These are phyloP conservation scores for Platyura marginata DNA, from an alignment of 1,140 invertebrate genomes.

Conservation along the genomic window DNA sequence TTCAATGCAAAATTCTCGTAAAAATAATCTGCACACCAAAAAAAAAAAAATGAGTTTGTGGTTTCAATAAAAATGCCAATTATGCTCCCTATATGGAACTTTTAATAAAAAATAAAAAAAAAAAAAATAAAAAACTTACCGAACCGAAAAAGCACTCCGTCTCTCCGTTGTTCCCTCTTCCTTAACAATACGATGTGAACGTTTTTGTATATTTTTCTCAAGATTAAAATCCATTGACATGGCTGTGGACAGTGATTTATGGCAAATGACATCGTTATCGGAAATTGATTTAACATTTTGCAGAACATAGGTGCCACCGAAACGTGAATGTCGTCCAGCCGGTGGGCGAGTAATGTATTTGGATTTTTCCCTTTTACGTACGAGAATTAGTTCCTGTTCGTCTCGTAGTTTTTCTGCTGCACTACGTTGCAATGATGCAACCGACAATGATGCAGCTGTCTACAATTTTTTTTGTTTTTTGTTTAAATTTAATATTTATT, in stretches of 20 bases:
- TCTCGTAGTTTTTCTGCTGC: conserved; percentile 63
- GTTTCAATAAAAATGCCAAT: neutral
- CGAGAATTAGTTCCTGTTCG: conserved; percentile 51
- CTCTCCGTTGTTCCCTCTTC: conserved; percentile 34
- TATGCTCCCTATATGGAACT: neutral
- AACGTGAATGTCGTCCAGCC: conserved; percentile 57
- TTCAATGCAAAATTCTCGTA: conserved; percentile 89
- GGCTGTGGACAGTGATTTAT: conserved; percentile 63
- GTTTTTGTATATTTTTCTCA: conserved; percentile 40
- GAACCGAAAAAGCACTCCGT: conserved; percentile 58
- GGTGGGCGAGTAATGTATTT: conserved; percentile 13
- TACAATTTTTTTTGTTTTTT: too few species aligned
- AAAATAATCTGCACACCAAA: conserved; percentile 38
- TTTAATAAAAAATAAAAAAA: conserved; percentile 4
- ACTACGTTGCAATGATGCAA: conserved; percentile 54
- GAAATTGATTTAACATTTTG: conserved; percentile 88
- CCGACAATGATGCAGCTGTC: conserved; percentile 60
- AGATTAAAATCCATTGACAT: conserved; percentile 57
- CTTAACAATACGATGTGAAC: conserved; percentile 30
- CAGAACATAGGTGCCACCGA: conserved; percentile 82
- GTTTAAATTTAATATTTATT: too few species aligned
- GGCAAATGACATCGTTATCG: conserved; percentile 73
- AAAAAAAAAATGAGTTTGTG: neutral
- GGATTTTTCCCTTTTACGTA: conserved; percentile 41
- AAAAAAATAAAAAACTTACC: conserved; percentile 23